Base-by-base conservation (phyloP, 2,113 vertebrate genomes). In the Notothenia coriiceps region DNA sequence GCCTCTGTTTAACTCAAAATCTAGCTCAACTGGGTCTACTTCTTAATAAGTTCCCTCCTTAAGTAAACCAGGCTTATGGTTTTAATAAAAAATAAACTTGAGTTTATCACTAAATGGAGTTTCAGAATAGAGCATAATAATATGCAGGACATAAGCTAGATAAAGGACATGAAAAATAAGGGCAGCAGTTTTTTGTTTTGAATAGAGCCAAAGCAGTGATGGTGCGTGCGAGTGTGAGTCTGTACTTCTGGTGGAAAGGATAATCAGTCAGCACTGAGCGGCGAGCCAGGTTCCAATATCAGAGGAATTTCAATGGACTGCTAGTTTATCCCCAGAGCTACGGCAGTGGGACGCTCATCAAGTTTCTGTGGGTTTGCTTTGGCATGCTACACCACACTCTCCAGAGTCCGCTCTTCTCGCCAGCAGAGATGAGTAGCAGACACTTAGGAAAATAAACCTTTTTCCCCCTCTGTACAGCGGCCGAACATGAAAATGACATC, bases 331-430 rank as follows among this genome's bases (percentile, higher is more conserved):
- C 86, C 78, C 46, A 20, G 76, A 92, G 84, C 54, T 4, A 18
- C 43, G 11, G 84, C 81, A 33, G 70, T 4, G 70, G 81, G 84
- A 89, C 79, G 25, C 72, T 86, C 66, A 79, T 87, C 71, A 9
- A n/a, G 76, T 89, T 88, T 88, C 79, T 89, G 86, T 20, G 89
- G 80, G 80, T 91, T 89, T 93, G 74, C 79, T 83, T 94, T 90
- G 91, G 89, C 86, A 73, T 47, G 43, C 67, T 56, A 4, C 29
- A 8, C 60, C 71, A 60, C 83, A 77, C 88, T 91, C 84, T 87
- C 77, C 61, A 40, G 65, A 89, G 61, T 44, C 29, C 0, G 17
- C 62, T 66, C 69, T 70, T 59, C 66, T 54, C 17, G 55, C 57
- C 79, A 70, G 74, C 76, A 83, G 70, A 86, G 86, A 89, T 70